Evolutionary conservation across 92 coral and sea anemone genomes (phyloP), one percentile per base, ranked within the genome.

Genomic region (Palythoa grandis): DNA sequence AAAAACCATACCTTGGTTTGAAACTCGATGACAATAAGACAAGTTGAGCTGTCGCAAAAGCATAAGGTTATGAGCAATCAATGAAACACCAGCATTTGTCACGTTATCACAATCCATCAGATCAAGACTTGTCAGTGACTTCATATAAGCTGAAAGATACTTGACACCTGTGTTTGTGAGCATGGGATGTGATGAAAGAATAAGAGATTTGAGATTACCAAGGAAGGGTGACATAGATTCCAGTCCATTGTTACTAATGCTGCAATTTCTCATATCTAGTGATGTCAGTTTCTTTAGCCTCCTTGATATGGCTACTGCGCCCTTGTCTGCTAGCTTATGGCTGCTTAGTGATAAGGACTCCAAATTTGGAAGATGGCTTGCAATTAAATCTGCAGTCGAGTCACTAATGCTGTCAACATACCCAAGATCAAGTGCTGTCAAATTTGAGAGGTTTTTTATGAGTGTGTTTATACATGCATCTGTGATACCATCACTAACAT

Each of bases 241-340:
- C 72, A 94, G 89, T 14, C 98, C 98, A 78, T 89, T 61, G 83
- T 95, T 94, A 19, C 92, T 94, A 15, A 95, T 82, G 22, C 87
- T 92, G 54, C 98, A 95, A 86, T 95, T 92, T 16, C 98, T 89
- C 82, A 95, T 83, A 77, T 95, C 98, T 24, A 95, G 91, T 19
- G 98, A 88, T 14, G 88, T 83, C 69, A 95, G 78, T 70, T 92
- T 93, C 85, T 93, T 94, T 40, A 95, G 90, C 61, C 88, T 94
- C 58, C 91, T 86, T 68, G 94, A 92, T 23, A 95, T 83, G 16
- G 88, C 87, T 17, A 89, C 72, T 57, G 89, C 93, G 10, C 98
- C 97, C 16, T 79, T 82, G 71, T 95, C 95, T 17, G 87, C 90
- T 52, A 95, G 88, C 78, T 76, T 89, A 77, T 89, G 94, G 76